Conservation (phyloP, 2,888 invertebrate genomes). For the Trachelus tabidus region DNA sequence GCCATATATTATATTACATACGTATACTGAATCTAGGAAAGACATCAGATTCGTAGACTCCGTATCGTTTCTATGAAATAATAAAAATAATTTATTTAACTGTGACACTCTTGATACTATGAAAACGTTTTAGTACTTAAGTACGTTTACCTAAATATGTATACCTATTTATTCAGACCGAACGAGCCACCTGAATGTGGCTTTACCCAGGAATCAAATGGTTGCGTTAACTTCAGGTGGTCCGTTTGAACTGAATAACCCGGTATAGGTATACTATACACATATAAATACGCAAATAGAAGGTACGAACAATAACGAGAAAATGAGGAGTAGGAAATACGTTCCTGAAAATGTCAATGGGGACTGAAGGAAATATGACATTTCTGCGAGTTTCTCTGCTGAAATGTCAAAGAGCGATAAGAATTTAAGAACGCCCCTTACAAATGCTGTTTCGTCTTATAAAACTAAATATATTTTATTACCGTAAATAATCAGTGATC, state of each 20-base stretch:
- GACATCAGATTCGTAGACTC: neutral
- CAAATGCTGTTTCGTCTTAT: neutral
- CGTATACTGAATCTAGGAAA: neutral
- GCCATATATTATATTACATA: neutral
- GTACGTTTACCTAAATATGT: no score
- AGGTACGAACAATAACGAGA: neutral
- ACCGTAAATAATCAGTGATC: no score
- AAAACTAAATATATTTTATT: neutral
- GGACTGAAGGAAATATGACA: slow-evolving; percentile 11
- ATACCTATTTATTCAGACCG: no score
- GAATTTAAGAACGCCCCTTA: neutral
- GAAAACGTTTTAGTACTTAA: neutral
- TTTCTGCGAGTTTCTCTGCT: neutral
- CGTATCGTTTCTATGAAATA: neutral
- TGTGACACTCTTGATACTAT: neutral
- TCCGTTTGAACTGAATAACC: neutral
- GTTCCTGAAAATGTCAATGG: slow-evolving; percentile 12
- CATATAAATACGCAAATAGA: neutral
- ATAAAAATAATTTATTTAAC: neutral
- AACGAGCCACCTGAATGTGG: no score
- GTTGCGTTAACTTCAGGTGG: neutral
- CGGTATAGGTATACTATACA: neutral
- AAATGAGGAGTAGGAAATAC: neutral
- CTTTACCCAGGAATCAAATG: neutral
- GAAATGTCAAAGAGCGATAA: neutral